Evolutionary conservation across 2,888 invertebrate species (phyloP).

Genomic region (Lithodes maja): DNA sequence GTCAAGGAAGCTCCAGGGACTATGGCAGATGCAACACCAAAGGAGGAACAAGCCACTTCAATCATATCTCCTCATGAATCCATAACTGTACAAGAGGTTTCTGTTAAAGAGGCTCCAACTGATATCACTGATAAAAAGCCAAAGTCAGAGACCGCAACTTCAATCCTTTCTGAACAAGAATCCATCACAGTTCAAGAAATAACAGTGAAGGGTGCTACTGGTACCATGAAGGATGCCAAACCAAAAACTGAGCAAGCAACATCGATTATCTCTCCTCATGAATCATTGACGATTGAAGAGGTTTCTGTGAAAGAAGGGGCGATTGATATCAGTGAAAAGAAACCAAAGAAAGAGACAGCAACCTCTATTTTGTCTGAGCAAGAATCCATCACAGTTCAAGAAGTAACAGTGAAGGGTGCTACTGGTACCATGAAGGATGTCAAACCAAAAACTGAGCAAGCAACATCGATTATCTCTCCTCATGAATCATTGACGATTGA

Average conservation of each 20-base stretch:
- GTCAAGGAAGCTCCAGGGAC: conserved; percentile 41
- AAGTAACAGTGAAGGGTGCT: conserved; percentile 33
- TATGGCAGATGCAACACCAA: conserved; percentile 69
- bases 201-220: conserved; percentile 55
- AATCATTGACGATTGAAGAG: conserved; percentile 55
- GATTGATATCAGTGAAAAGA: conserved; percentile 76
- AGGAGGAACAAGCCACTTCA: conserved; percentile 72
- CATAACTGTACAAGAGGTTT: conserved; percentile 49
- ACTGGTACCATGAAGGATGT: conserved; percentile 18
- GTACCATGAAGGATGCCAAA: conserved; percentile 36
- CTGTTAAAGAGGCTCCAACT: conserved; percentile 37
- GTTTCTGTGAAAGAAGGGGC: conserved; percentile 77
- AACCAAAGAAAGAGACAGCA: conserved; percentile 27
- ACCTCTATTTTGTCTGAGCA: conserved; percentile 36
- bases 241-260: conserved; percentile 44
- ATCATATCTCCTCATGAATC: conserved; percentile 71
- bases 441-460: conserved; percentile 71
- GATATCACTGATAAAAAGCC: conserved; percentile 39
- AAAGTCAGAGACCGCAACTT: conserved; percentile 45
- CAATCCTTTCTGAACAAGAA: conserved; percentile 42
- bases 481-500: conserved; percentile 50
- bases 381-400: conserved; percentile 71
- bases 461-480: not conserved
- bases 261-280: conserved; percentile 44
- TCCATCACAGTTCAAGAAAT: conserved; percentile 49